These are phyloP conservation scores for Rhagoletis pomonella DNA, from an alignment of 1,140 invertebrate genomes.

Conservation along the genomic window DNA sequence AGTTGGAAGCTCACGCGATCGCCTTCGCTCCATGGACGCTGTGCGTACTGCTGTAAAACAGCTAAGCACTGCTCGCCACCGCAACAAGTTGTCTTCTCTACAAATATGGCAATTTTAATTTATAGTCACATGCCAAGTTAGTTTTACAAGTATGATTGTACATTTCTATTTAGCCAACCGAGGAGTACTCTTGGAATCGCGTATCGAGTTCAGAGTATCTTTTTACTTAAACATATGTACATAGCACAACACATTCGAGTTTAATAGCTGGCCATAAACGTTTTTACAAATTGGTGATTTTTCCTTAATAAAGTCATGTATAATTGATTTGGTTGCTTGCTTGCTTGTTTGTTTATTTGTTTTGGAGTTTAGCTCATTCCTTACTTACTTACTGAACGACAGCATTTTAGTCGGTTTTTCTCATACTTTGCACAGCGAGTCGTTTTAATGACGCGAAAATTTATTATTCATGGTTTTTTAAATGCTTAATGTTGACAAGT, in stretches of 20 bases:
- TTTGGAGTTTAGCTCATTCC: neutral
- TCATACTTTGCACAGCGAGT: neutral
- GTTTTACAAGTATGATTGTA: constrained; percentile 43
- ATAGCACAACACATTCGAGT: neutral
- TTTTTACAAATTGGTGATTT: constrained; percentile 35
- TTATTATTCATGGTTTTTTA: neutral
- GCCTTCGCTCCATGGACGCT: neutral
- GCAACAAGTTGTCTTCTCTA: constrained; percentile 18
- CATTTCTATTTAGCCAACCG: constrained; percentile 18
- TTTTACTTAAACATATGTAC: constrained; percentile 14
- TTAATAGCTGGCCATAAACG: constrained; percentile 44
- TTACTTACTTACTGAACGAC: neutral
- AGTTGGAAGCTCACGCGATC: neutral
- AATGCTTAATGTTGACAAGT: neutral
- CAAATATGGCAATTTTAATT: constrained; percentile 51
- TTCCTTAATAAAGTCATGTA: constrained; percentile 49
- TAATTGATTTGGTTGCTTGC: constrained; percentile 45
- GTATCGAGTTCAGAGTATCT: neutral
- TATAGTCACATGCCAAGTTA: constrained; percentile 50
- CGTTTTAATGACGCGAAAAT: constrained; percentile 23
- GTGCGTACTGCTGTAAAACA: neutral
- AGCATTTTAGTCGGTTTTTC: neutral
- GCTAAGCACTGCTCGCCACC: neutral
- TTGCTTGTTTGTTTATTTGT: neutral
- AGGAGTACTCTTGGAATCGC: neutral